Evolutionary conservation across 2,113 vertebrate genomes (phyloP).

Genomic region (Cariama cristata): DNA sequence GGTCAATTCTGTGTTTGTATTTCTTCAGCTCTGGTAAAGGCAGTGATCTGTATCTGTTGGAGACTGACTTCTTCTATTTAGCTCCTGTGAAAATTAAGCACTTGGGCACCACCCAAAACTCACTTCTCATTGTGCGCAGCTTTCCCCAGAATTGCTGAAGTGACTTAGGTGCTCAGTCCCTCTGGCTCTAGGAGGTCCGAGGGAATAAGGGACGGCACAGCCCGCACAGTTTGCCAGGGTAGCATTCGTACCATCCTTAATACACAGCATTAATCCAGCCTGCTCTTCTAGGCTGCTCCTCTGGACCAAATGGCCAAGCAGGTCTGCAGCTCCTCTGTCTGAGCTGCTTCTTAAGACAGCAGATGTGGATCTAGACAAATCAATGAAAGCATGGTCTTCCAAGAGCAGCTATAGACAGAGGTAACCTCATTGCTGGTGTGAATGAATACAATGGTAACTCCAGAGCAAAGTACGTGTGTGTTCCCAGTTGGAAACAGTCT

Average conservation of each 20-base stretch:
- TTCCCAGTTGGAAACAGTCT: background rate
- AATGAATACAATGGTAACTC: background rate
- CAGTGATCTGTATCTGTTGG: background rate
- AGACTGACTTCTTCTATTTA: background rate
- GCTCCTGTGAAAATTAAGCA: background rate
- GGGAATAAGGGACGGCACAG: background rate
- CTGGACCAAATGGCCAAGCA: background rate
- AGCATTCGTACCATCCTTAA: background rate
- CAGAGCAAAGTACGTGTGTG: background rate
- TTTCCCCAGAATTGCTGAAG: background rate
- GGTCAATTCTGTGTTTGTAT: too few relatives aligned
- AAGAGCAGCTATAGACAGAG: background rate
- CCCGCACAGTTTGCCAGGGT: rapidly evolving
- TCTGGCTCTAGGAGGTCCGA: background rate
- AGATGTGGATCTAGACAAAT: background rate
- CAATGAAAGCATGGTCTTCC: background rate
- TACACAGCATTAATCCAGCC: too few relatives aligned
- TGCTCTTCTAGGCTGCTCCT: background rate
- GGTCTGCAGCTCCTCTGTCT: background rate
- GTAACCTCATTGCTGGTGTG: background rate
- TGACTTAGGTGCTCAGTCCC: background rate
- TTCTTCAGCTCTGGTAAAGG: background rate
- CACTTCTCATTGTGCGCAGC: too few relatives aligned
- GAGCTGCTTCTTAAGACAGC: background rate
- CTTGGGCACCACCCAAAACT: background rate